phyloP scores from a whole-genome alignment of 92 coral and sea anemone genomes.

The Hydrozoanthus gracilis region DNA sequence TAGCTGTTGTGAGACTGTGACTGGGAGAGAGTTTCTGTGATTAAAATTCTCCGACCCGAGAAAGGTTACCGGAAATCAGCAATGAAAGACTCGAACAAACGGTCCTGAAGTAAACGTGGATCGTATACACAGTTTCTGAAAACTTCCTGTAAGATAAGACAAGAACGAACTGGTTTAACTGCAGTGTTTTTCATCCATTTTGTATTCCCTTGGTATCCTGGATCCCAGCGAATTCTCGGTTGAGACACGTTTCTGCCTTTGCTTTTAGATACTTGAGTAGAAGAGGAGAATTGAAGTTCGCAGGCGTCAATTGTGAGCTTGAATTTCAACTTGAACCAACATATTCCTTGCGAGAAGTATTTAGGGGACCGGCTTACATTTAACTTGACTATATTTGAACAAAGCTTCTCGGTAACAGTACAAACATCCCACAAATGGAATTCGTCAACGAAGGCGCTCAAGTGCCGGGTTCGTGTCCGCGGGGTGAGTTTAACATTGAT shows the following conservation, averaged over 20 bases:
- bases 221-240: background rate
- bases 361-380: slow-evolving; percentile 9
- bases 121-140: background rate
- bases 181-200: background rate
- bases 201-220: background rate
- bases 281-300: slow-evolving; percentile 31
- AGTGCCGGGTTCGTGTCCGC: slow-evolving; percentile 37
- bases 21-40: background rate
- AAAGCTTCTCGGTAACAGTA: slow-evolving; percentile 19
- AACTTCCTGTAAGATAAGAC: slow-evolving; percentile 40
- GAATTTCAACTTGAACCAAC: slow-evolving; percentile 40
- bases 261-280: slow-evolving; percentile 47
- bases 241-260: slow-evolving; percentile 24
- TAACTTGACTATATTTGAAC: slow-evolving; percentile 47
- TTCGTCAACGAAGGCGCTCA: slow-evolving; percentile 34
- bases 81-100: slow-evolving; percentile 14
- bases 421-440: slow-evolving; percentile 38
- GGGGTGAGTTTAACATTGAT: slow-evolving; percentile 39
- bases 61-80: slow-evolving; percentile 32
- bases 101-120: background rate
- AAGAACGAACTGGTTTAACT: background rate
- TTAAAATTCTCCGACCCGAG: background rate
- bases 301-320: slow-evolving; percentile 36
- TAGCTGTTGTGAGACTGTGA: background rate
- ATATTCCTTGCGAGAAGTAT: slow-evolving; percentile 25